Conservation (phyloP, 2,797 vertebrate genomes). For the Knipowitschia caucasica region DNA sequence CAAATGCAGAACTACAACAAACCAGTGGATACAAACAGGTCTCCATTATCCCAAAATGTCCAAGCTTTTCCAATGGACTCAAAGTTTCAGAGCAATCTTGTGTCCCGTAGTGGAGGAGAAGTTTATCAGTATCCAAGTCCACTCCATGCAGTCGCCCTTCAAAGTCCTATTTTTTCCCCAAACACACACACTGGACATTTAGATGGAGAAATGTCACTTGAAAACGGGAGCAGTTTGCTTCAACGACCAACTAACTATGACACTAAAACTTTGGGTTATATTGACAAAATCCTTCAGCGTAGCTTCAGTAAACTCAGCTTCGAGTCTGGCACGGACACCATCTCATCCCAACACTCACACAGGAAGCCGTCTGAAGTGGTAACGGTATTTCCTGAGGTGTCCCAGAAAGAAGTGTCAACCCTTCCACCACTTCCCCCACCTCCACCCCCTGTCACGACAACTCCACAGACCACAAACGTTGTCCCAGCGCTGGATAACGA, state of each 20-base stretch:
- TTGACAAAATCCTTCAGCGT: slow-evolving; percentile 80
- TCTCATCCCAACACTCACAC: slow-evolving; percentile 30
- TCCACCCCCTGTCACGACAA: slow-evolving; percentile 13
- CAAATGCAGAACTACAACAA: slow-evolving; percentile 64
- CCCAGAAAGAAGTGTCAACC: slow-evolving; percentile 26
- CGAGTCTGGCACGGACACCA: slow-evolving; percentile 45
- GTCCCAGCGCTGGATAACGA: slow-evolving; percentile 25
- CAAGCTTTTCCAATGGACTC: slow-evolving; percentile 66
- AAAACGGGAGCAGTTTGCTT: slow-evolving; percentile 26
- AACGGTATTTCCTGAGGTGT: slow-evolving; percentile 28
- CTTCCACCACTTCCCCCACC: slow-evolving; percentile 3
- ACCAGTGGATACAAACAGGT: slow-evolving; percentile 55
- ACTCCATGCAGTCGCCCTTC: slow-evolving; percentile 90
- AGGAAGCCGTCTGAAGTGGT: slow-evolving; percentile 43
- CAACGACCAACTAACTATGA: slow-evolving; percentile 48
- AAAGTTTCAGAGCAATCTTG: slow-evolving; percentile 85
- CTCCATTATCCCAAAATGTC: slow-evolving; percentile 50
- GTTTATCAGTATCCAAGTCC: slow-evolving; percentile 93
- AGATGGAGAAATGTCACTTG: slow-evolving; percentile 33
- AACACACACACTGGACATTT: slow-evolving; percentile 34
- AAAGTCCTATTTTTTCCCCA: slow-evolving; percentile 87
- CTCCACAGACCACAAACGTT: slow-evolving; percentile 29
- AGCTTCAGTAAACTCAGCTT: slow-evolving; percentile 64
- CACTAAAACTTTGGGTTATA: slow-evolving; percentile 75
- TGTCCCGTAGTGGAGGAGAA: slow-evolving; percentile 83